A percentile compares a stretch with the other conserved stretches of the same genome.
These are phyloP conservation scores for Conger conger DNA, from an alignment of 2,113 vertebrate genomes.

Conservation along the genomic window DNA sequence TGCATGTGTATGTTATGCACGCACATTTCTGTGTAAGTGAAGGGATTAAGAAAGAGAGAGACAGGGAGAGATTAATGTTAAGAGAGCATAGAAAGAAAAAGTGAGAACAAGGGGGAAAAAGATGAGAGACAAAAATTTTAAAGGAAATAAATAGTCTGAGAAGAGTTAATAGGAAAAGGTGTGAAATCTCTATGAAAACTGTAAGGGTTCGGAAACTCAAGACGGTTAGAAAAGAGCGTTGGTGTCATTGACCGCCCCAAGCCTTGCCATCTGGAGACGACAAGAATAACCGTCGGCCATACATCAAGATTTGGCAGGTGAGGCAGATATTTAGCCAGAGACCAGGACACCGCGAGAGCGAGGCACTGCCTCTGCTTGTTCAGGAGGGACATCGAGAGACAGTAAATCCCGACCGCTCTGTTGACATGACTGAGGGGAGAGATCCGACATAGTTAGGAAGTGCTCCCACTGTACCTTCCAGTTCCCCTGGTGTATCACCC, in stretches of 20 bases:
- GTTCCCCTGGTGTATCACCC: neutral
- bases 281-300: constrained; percentile 67
- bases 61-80: no score
- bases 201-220: neutral
- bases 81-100: neutral
- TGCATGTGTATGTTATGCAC: no score
- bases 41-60: no score
- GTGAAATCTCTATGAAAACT: neutral
- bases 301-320: constrained; percentile 51
- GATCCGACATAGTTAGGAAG: constrained; percentile 59
- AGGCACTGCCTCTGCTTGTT: constrained; percentile 28
- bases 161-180: neutral
- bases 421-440: constrained; percentile 62
- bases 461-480: neutral
- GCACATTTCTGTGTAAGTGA: no score
- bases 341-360: constrained; percentile 33
- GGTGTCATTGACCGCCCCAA: constrained; percentile 46
- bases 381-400: constrained; percentile 50
- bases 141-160: neutral
- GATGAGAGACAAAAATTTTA: neutral
- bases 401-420: constrained; percentile 61
- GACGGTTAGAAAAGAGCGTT: constrained; percentile 32
- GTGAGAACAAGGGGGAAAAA: neutral
- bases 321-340: constrained; percentile 28
- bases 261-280: constrained; percentile 61